Evolutionary conservation across 1,140 invertebrate genomes (phyloP).

Genomic region (Drepana arcuata): DNA sequence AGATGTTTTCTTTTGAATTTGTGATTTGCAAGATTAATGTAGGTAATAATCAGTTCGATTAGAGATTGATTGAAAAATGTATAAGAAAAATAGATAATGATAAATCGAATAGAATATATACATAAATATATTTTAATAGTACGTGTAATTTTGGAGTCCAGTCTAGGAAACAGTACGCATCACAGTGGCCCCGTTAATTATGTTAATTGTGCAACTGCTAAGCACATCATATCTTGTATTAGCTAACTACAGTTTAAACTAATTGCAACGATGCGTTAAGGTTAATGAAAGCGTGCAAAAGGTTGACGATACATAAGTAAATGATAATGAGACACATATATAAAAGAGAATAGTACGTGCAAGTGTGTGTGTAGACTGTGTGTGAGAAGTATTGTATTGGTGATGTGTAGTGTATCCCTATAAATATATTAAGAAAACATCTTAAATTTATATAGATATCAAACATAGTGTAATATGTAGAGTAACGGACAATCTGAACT

Average conservation of each 20-base stretch:
- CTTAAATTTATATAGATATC: constrained; percentile 45
- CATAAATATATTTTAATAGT: constrained; percentile 39
- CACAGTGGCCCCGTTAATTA: constrained; percentile 54
- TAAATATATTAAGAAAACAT: constrained; percentile 54
- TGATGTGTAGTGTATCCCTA: constrained; percentile 10
- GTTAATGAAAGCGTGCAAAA: constrained; percentile 41
- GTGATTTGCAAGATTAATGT: constrained; percentile 36
- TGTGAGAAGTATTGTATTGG: constrained; percentile 7
- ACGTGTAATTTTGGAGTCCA: constrained; percentile 25
- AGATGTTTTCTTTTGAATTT: constrained; percentile 64
- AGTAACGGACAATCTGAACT: constrained; percentile 32
- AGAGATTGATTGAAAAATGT: constrained; percentile 52
- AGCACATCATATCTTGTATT: too few species aligned
- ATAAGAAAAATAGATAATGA: constrained; percentile 38
- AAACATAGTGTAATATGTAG: constrained; percentile 36
- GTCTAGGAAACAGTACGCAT: constrained; percentile 61
- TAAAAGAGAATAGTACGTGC: constrained; percentile 3
- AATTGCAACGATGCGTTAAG: constrained; percentile 16
- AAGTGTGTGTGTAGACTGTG: constrained; percentile 10
- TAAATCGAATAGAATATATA: constrained; percentile 34
- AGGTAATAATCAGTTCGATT: constrained; percentile 32
- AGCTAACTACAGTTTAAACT: constrained; percentile 31
- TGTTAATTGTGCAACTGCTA: constrained; percentile 45
- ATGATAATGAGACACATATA: constrained; percentile 9
- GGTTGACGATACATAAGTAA: constrained; percentile 12